Base-by-base conservation (phyloP, 2,888 invertebrate genomes). In the Andrena trimmerana region DNA sequence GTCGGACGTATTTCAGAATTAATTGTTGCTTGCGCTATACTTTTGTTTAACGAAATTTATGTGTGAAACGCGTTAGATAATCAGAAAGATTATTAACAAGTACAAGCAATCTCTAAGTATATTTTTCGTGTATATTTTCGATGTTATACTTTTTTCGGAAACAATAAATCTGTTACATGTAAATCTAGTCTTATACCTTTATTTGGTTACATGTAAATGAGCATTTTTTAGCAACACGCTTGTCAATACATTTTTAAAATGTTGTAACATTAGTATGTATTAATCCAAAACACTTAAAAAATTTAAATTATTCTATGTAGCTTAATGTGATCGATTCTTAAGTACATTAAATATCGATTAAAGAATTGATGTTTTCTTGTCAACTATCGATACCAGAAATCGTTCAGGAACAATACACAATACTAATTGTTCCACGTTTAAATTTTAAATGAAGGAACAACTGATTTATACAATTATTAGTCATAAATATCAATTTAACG, bases 281-380 rank as follows among this genome's bases (percentile, higher is more conserved):
- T 66, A 50, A 33, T 24, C 5, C 0, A 3, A 42, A 42, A 20
- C 4, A 16, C 16, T 13, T 16, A n/a, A 0, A 4, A 36, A 20
- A 6, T 62, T 33, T 7, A 74, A 65, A 60, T 36, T 62, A 42
- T 42, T 42, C 16, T 5, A 42, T 16, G 24, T n/a, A 52, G 13
- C 3, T 13, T 1, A 67, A 78, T 67, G 0, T 13, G 2, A 16
- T 68, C 16, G 29, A 78, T 54, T 48, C 20, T 48, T 6, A 48
- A 4, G 20, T 31, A 33, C n/a, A 60, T 62, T 20, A 33, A 70
- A 48, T 67, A 67, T 62, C 52, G 78, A 68, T 36, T 60, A 27
- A 54, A 20, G 29, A 24, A 62, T 63, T 67, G 27, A 68, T 2
- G 2, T 42, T 54, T 29, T 2, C 7, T 6, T 24, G 8, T 66